Evolutionary conservation across 37 sponge, comb jelly and placozoan species (phyloP).

Genomic region (Axinella damicornis): DNA sequence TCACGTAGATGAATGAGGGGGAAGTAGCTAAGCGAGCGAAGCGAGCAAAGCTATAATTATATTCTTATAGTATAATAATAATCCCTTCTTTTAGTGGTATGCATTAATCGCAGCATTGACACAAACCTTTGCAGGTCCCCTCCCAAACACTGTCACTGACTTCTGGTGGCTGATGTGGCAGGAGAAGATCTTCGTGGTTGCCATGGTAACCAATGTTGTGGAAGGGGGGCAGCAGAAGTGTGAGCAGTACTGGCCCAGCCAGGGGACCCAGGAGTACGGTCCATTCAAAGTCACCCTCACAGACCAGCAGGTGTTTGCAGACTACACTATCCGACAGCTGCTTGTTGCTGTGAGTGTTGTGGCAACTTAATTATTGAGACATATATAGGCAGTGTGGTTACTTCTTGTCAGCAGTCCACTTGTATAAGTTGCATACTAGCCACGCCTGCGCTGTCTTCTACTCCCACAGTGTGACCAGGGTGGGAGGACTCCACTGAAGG

Average conservation of each 20-base stretch:
- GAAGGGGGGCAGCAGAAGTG: constrained; percentile 34
- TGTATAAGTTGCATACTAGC: too few species aligned
- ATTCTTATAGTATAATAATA: too few species aligned
- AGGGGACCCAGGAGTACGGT: constrained; percentile 21
- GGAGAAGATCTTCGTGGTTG: constrained; percentile 3
- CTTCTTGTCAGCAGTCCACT: too few species aligned
- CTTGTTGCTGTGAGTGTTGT: constrained; percentile 10
- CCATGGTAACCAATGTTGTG: constrained; percentile 58
- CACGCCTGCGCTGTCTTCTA: too few species aligned
- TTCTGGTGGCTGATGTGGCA: constrained; percentile 67
- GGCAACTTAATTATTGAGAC: too few species aligned
- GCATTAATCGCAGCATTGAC: too few species aligned
- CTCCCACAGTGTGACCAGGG: neutral
- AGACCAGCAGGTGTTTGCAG: constrained; percentile 2
- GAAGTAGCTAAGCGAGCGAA: too few species aligned
- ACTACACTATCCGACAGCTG: constrained; percentile 30
- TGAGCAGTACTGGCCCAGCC: constrained; percentile 36
- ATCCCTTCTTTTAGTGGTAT: too few species aligned
- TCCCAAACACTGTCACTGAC: constrained; percentile 45
- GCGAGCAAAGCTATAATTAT: too few species aligned
- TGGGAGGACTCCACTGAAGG: constrained; percentile 8
- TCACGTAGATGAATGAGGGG: too few species aligned
- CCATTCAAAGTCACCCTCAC: constrained; percentile 34
- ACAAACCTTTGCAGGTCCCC: neutral
- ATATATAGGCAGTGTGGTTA: too few species aligned